phyloP scores from a whole-genome alignment of 2,888 invertebrate genomes.

The Phytoseiulus persimilis region DNA sequence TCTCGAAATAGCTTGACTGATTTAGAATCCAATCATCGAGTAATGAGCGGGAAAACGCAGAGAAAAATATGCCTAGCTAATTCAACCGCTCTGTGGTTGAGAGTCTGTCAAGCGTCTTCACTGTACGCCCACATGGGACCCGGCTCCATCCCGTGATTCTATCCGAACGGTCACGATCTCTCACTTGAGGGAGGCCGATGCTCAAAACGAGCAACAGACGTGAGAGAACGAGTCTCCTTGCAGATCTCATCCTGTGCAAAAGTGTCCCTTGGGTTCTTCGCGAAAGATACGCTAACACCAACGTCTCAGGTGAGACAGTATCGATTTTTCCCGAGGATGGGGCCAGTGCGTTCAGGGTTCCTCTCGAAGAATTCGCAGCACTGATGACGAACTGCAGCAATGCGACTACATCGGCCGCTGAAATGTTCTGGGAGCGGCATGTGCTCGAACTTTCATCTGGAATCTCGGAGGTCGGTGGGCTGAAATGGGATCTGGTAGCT shows the following conservation, averaged over 20 bases:
- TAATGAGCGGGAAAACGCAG: no score
- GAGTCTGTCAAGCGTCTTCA: no score
- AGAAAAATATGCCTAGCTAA: no score
- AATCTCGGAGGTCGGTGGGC: conserved; percentile 46
- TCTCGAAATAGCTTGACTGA: no score
- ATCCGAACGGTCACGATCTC: no score
- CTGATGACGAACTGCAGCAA: conserved; percentile 10
- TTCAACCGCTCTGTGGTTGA: no score
- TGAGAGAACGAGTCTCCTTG: no score
- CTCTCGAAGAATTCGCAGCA: not conserved
- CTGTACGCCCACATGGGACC: no score
- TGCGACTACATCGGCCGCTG: conserved; percentile 48
- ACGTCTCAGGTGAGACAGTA: not conserved
- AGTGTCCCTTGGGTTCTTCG: conserved; percentile 5
- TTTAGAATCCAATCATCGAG: no score
- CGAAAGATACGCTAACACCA: not conserved
- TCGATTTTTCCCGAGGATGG: not conserved
- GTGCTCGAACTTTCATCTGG: conserved; percentile 46
- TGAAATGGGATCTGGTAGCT: conserved; percentile 48
- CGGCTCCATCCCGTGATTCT: no score
- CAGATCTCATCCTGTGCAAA: conserved; percentile 16
- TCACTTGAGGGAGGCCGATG: no score
- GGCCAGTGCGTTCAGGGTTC: not conserved
- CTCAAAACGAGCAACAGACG: no score
- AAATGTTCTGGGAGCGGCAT: conserved; percentile 47